These are phyloP conservation scores for Caenorhabditis tropicalis DNA, from an alignment of 1,140 invertebrate genomes.

Conservation along the genomic window DNA sequence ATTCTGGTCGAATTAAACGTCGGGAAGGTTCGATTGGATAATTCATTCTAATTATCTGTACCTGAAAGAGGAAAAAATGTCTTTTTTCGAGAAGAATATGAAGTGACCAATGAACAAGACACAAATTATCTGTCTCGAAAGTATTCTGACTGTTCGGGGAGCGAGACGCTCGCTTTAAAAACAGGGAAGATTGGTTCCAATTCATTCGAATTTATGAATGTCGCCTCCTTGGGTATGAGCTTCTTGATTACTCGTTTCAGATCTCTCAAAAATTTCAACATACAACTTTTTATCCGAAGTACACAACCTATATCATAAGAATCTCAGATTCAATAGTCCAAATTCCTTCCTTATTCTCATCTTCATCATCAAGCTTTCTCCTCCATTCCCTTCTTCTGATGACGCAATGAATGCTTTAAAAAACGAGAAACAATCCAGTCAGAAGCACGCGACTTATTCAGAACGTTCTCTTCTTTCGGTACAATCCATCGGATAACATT, in stretches of 20 bases:
- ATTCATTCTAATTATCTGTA: conserved; percentile 28
- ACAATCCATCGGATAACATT: not conserved
- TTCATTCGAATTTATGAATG: too few relatives aligned
- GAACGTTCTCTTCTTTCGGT: not conserved
- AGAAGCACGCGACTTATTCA: not conserved
- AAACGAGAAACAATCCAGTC: not conserved
- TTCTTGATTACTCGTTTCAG: too few relatives aligned
- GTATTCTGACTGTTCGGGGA: not conserved
- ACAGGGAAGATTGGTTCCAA: too few relatives aligned
- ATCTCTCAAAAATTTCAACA: too few relatives aligned
- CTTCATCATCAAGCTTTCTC: not conserved
- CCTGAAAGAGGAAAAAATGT: not conserved
- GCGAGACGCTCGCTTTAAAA: too few relatives aligned
- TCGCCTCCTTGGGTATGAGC: too few relatives aligned
- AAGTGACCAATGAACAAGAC: not conserved
- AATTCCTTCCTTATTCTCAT: not conserved
- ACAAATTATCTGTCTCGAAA: not conserved
- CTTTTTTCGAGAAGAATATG: not conserved
- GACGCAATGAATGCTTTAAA: not conserved
- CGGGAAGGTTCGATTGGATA: not conserved
- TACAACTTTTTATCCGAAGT: too few relatives aligned
- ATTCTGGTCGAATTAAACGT: not conserved
- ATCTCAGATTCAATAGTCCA: too few relatives aligned
- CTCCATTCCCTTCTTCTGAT: not conserved
- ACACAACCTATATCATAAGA: too few relatives aligned